Base-by-base conservation (phyloP, 64 coral and sea anemone species). In the Montipora efflorescens region DNA sequence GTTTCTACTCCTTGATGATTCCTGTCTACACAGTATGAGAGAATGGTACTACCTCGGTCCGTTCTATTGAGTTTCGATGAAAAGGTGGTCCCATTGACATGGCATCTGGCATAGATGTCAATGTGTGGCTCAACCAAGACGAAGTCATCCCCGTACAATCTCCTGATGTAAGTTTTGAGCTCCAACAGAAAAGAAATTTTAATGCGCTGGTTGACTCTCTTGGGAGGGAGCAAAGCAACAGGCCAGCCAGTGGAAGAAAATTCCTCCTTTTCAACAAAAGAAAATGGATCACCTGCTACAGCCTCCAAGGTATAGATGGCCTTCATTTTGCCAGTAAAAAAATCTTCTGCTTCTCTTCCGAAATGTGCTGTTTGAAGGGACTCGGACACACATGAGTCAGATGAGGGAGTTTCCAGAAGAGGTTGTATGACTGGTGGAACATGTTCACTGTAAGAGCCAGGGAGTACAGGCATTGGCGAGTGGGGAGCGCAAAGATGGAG, bases 31-130 rank as follows among this genome's bases (percentile, higher is more conserved):
- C 83, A 87, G 44, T 87, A 80, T 3, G 49, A 55, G 12, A 80
- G 78, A 58, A 80, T 25, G 12, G n/a, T 80, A 59, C 50, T 80
- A 8, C 78, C 50, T 23, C 19, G 52, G 18, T 80, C 78, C 23
- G 78, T 80, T 59, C 50, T 80, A 59, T 80, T 80, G n/a, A 80
- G 21, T 11, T 80, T 47, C 5, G 50, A 80, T 12, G 78, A 80
- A 25, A 80, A 80, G 7, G n/a, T 22, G 11, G 52, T 23, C 3
- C 51, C 78, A 58, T 80, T 80, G 19, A 80, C 78, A 8, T 80
- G 57, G 78, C 78, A 80, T 80, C 78, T 80, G 47, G 78, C 78
- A 80, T 23, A 80, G 19, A 80, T 80, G 78, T 80, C 78, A 13
- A 80, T 80, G 19, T 20, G 78, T 22, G 78, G 78, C n/a, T 80